Base-by-base conservation (phyloP, 1,140 invertebrate species). In the Aphelinus atriplicis region DNA sequence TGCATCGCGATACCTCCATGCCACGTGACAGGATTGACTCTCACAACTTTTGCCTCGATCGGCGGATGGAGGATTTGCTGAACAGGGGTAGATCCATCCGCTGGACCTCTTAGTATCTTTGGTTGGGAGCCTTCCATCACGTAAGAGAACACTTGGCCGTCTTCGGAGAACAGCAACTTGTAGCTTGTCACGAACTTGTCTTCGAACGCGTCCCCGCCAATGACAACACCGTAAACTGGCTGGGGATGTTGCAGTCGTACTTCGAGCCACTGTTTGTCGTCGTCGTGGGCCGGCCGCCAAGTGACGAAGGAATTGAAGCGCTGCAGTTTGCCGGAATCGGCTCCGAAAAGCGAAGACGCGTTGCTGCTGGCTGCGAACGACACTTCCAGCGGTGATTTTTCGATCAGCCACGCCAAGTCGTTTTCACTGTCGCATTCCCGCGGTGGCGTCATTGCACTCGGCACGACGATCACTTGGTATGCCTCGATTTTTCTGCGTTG, bases 151-250 rank as follows among this genome's bases (percentile, higher is more conserved):
- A 85, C 81, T 4, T 86, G 76, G 3, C 90, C 92, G 80, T 94
- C 90, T 26, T 90, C 88, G 47, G 93, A 93, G 80, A 93, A 92
- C 68, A 93, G 82, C 3, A 96, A 85, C 77, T 91, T 89, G 76
- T 93, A 95, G 73, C 93, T 93, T 3, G 93, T 94, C 26, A 96
- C 92, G 81, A 91, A 94, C 80, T 93, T 91, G 78, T 93, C 89
- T 63, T 90, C 90, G 1, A 88, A 73, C 0, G 91, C 89, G 84
- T 88, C 92, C 43, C 95, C 95, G 78, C 91, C 91, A 71, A 95
- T 81, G 46, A 91, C 82, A 6, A 95, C 86, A 0, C 94, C 94
- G 83, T 95, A 95, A 2, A 96, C 84, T 0, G 92, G 91, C 80
- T 92, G 90, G 1, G 89, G 84, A 10, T 82, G 84, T 0, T 89